Conservation (phyloP, 1,140 invertebrate species). For the Aethina tumida region DNA sequence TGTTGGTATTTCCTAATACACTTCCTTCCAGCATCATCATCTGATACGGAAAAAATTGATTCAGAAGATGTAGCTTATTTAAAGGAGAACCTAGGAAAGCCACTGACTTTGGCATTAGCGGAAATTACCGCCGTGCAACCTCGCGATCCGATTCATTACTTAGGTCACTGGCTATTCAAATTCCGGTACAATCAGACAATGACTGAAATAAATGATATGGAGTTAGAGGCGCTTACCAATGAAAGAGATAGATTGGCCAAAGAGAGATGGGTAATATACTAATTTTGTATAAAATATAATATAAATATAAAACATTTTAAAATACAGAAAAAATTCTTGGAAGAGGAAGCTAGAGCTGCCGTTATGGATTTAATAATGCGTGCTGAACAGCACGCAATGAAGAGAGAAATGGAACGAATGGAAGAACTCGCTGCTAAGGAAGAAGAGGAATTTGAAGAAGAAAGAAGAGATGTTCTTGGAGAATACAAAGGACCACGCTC, state of each 20-base stretch:
- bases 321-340: constrained; percentile 22
- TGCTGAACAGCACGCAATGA: constrained; percentile 24
- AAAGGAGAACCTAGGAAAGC: constrained; percentile 29
- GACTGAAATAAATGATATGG: constrained; percentile 22
- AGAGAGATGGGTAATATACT: constrained; percentile 24
- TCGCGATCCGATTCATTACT: constrained; percentile 35
- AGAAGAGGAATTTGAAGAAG: constrained; percentile 20
- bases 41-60: constrained; percentile 18
- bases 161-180: constrained; percentile 36
- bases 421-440: constrained; percentile 21
- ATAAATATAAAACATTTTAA: not conserved
- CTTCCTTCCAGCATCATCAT: constrained; percentile 3
- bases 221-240: constrained; percentile 24
- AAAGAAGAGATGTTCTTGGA: constrained; percentile 24
- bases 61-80: constrained; percentile 32
- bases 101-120: constrained; percentile 32
- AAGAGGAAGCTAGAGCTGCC: constrained; percentile 26
- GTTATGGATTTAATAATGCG: constrained; percentile 27
- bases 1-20: constrained; percentile 1
- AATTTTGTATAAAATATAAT: not conserved
- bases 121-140: constrained; percentile 34
- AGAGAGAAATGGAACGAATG: constrained; percentile 25
- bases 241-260: constrained; percentile 24
- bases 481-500: constrained; percentile 20
- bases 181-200: constrained; percentile 35